Evolutionary conservation across 1,140 invertebrate species (phyloP).

Genomic region (honey bee (Apis mellifera)): DNA sequence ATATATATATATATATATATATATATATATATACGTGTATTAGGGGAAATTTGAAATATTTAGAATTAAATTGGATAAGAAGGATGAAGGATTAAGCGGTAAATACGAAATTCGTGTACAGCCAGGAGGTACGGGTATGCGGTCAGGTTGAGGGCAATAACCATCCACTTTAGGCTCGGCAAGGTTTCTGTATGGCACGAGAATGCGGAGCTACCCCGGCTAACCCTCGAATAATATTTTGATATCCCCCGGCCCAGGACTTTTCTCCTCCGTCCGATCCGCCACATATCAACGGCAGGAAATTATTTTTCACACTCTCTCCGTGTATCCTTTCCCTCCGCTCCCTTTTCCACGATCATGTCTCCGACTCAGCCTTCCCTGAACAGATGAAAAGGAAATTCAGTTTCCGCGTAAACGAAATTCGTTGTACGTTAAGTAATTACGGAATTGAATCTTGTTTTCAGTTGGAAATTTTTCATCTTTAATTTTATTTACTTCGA

Average conservation of each 20-base stretch:
- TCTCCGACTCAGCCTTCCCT: not conserved
- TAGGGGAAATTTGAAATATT: not conserved
- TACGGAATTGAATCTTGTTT: no score
- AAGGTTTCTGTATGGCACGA: constrained; percentile 40
- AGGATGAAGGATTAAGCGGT: not conserved
- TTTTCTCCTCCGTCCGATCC: constrained; percentile 68
- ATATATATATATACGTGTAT: no score
- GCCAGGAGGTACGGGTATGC: constrained; percentile 35
- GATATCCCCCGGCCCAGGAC: constrained; percentile 66
- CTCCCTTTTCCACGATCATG: not conserved
- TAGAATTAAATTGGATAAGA: not conserved
- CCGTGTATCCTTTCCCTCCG: constrained; percentile 42
- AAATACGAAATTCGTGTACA: constrained; percentile 42
- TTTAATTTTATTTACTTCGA: no score
- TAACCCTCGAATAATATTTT: constrained; percentile 79
- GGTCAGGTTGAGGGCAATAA: constrained; percentile 50
- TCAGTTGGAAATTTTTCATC: no score
- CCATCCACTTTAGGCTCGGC: constrained; percentile 52
- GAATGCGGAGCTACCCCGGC: constrained; percentile 59
- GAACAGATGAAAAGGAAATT: not conserved
- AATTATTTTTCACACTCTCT: constrained; percentile 79
- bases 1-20: no score
- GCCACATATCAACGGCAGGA: constrained; percentile 74
- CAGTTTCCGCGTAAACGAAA: not conserved
- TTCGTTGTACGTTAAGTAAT: not conserved